Conservation (phyloP, 2,797 vertebrate species). For the Trachops cirrhosus region DNA sequence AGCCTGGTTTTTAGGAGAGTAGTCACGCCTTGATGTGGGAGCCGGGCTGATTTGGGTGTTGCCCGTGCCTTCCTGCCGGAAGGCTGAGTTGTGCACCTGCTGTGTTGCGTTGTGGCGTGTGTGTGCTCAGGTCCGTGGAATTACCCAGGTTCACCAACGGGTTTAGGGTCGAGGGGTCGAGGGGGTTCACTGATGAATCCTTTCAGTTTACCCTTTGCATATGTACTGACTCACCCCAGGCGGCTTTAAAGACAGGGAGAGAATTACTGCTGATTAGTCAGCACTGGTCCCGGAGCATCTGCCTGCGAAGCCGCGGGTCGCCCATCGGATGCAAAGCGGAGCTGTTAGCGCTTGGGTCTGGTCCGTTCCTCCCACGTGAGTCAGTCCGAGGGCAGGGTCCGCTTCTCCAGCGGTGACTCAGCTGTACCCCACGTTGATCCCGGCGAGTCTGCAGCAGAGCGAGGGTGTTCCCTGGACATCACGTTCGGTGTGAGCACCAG, state of each 20-base stretch:
- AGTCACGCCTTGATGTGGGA: neutral
- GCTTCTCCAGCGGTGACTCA: neutral
- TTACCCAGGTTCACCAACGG: neutral
- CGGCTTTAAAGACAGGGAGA: neutral
- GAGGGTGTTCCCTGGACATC: neutral
- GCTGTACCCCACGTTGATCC: neutral
- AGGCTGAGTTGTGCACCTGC: neutral
- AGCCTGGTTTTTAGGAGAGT: neutral
- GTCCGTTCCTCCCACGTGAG: neutral
- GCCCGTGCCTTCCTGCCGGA: neutral
- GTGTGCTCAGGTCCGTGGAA: neutral
- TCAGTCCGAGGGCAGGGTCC: neutral
- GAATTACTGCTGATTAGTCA: neutral
- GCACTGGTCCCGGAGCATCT: neutral
- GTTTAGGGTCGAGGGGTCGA: neutral
- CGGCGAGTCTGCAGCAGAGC: neutral
- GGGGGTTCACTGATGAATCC: neutral
- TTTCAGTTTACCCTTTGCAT: neutral
- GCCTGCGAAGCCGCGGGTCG: rapidly evolving
- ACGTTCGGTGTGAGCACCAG: neutral
- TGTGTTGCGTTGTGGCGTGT: neutral
- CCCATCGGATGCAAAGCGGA: neutral
- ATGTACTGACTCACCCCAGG: neutral
- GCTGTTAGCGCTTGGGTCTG: neutral
- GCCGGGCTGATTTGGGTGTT: neutral